Conservation (phyloP, 2,797 vertebrate species). For the Phoxinus dragarum region DNA sequence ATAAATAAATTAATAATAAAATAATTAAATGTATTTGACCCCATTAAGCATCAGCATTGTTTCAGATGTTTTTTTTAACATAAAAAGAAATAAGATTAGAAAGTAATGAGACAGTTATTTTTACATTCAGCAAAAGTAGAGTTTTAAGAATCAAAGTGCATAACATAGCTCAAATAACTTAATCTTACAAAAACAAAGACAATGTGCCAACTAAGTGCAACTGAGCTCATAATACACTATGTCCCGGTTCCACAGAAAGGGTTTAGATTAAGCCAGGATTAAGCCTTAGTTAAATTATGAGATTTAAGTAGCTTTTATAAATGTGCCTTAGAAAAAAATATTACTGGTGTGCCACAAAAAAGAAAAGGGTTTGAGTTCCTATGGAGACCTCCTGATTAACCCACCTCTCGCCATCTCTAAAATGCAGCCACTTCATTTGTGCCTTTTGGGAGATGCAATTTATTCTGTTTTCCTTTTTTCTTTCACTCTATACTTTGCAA, state of each 20-base stretch:
- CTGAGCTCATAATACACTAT: background rate
- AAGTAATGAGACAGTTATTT: background rate
- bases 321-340: too few relatives aligned
- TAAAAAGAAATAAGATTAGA: background rate
- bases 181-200: background rate
- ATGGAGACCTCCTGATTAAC: background rate
- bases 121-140: background rate
- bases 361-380: background rate
- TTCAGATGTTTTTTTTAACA: background rate
- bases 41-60: background rate
- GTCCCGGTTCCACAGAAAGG: too few relatives aligned
- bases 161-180: background rate
- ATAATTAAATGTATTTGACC: background rate
- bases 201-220: too few relatives aligned
- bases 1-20: background rate
- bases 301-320: too few relatives aligned
- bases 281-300: too few relatives aligned
- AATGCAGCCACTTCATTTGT: constrained; percentile 27
- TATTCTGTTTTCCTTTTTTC: constrained; percentile 13
- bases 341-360: background rate
- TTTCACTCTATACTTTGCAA: constrained; percentile 24
- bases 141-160: background rate
- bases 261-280: too few relatives aligned
- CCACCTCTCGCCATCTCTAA: background rate
- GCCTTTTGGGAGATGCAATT: constrained; percentile 46